phyloP scores from a whole-genome alignment of 2,888 invertebrate genomes.

The Stenodera caucasica region DNA sequence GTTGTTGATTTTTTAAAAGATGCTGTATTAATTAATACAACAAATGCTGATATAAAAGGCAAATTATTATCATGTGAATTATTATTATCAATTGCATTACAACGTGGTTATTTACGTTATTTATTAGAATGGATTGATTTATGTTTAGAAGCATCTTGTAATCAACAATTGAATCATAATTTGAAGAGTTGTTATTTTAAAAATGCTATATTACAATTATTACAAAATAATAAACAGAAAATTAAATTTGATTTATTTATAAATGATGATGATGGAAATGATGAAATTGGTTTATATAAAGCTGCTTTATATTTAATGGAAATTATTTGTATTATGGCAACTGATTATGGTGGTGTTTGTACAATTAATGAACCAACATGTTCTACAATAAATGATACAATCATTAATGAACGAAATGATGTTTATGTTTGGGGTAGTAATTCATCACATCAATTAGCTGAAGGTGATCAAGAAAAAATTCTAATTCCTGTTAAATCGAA shows the following conservation, averaged over 20 bases:
- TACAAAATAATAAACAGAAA: conserved; percentile 42
- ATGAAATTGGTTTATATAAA: conserved; percentile 54
- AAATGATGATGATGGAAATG: conserved; percentile 18
- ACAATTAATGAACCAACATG: conserved; percentile 39
- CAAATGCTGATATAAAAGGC: conserved; percentile 57
- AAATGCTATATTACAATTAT: conserved; percentile 44
- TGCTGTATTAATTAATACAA: conserved; percentile 55
- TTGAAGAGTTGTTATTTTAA: conserved; percentile 47
- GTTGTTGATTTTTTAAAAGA: conserved; percentile 60
- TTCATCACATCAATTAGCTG: conserved; percentile 65
- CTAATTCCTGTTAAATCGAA: conserved; percentile 61
- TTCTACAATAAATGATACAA: conserved; percentile 31
- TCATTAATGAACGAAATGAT: conserved; percentile 54
- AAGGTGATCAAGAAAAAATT: conserved; percentile 64
- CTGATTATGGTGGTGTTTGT: conserved; percentile 52
- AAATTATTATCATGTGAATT: conserved; percentile 58
- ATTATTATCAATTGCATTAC: conserved; percentile 61
- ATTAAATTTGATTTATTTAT: conserved; percentile 28
- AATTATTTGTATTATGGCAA: conserved; percentile 55
- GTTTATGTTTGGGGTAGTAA: conserved; percentile 69
- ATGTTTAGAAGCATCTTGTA: conserved; percentile 56
- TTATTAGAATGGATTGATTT: conserved; percentile 66
- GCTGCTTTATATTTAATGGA: conserved; percentile 62
- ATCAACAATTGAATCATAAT: conserved; percentile 25
- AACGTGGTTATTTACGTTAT: conserved; percentile 63